Conservation (phyloP, 2,797 vertebrate species). For the Notamacropus eugenii region DNA sequence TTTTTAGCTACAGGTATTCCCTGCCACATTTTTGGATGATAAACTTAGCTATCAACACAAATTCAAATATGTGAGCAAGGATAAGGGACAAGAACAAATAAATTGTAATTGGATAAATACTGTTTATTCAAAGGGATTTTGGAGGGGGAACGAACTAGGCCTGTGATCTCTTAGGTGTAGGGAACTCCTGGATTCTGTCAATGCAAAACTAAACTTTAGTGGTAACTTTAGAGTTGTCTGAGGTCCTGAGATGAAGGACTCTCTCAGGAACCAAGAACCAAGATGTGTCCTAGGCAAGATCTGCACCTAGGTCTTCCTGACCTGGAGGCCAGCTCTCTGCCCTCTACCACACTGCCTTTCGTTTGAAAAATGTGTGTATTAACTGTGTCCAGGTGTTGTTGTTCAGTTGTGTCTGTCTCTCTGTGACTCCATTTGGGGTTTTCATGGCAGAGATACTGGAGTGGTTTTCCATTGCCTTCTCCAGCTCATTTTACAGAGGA, state of each 20-base stretch:
- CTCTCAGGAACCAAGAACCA: background rate
- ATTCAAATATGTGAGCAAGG: background rate
- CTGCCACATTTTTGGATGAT: background rate
- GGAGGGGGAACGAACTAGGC: background rate
- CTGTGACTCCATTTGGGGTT: no score
- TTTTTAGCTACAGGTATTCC: slow-evolving; percentile 9
- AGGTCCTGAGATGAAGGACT: background rate
- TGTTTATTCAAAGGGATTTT: background rate
- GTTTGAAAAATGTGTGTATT: no score
- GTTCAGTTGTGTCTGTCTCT: no score
- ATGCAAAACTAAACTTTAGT: background rate
- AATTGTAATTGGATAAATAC: background rate
- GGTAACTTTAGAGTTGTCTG: background rate
- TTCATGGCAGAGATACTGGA: no score
- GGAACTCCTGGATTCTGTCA: background rate
- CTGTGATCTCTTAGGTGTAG: background rate
- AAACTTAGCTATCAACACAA: background rate
- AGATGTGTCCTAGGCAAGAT: background rate
- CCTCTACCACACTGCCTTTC: background rate
- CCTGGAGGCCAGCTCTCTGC: background rate
- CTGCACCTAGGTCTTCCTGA: background rate
- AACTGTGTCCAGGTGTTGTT: no score
- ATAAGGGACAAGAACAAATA: background rate
- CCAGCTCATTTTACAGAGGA: no score
- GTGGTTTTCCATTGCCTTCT: no score